Percentiles rank a stretch among this genome's conserved stretches.
Conservation (phyloP, 1,140 invertebrate species). For the Chironomus tepperi region DNA sequence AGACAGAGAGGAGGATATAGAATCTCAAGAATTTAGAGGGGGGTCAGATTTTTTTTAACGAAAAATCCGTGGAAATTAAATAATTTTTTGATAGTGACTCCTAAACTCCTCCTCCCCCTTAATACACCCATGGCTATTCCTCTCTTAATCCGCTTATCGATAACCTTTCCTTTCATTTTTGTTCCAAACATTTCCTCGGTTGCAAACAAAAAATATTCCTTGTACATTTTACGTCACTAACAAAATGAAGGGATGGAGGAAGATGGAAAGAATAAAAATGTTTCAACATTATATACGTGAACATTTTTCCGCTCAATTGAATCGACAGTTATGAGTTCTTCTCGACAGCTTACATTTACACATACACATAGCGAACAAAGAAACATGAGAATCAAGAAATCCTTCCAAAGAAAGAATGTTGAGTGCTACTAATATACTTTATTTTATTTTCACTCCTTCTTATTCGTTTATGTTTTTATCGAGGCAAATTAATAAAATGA, state of each 20-base stretch:
- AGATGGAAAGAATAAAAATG: not conserved
- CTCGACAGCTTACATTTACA: not conserved
- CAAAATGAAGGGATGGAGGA: not conserved
- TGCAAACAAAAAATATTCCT: not conserved
- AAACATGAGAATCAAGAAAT: not conserved
- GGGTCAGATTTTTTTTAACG: no score
- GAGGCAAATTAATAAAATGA: slow-evolving; percentile 7
- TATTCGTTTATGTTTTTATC: not conserved
- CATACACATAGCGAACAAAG: not conserved
- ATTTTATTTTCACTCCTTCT: not conserved
- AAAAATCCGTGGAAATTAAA: no score
- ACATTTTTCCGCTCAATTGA: slow-evolving; percentile 20
- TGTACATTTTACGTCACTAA: not conserved
- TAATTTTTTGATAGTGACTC: no score
- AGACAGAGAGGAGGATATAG: no score
- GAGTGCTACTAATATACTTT: not conserved
- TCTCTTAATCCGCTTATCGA: not conserved
- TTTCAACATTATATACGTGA: not conserved
- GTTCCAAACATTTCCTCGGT: not conserved
- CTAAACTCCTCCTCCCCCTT: no score
- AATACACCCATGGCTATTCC: not conserved
- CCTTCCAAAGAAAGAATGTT: not conserved
- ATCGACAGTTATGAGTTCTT: slow-evolving; percentile 20
- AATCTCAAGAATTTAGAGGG: no score
- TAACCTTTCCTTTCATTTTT: slow-evolving; percentile 10